These are phyloP conservation scores for Periophthalmus modestus DNA, from an alignment of 2,113 vertebrate genomes.

Conservation along the genomic window DNA sequence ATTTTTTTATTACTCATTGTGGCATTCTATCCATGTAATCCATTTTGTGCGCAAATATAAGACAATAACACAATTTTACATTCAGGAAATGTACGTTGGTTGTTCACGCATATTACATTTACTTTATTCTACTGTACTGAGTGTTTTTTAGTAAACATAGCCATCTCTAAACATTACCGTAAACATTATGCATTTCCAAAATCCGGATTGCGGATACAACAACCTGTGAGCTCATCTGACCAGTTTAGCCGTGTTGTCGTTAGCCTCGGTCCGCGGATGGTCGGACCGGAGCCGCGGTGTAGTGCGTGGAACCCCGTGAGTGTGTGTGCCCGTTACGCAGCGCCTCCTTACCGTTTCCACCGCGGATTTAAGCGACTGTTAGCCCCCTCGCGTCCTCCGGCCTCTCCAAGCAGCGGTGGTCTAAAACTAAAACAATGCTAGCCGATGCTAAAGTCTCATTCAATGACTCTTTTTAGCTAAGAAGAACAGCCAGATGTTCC, in stretches of 20 bases:
- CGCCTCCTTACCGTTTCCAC: conserved; percentile 65
- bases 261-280: conserved; percentile 25
- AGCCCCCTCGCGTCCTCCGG: conserved; percentile 11
- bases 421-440: conserved; percentile 57
- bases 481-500: conserved; percentile 37
- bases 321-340: neutral
- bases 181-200: neutral
- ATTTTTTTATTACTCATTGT: neutral
- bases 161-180: neutral
- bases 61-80: neutral
- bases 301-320: neutral
- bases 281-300: conserved; percentile 17
- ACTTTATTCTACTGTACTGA: neutral
- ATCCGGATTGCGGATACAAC: neutral
- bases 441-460: conserved; percentile 66
- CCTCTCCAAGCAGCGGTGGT: neutral
- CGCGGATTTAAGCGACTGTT: conserved; percentile 46
- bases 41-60: neutral
- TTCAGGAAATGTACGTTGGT: neutral
- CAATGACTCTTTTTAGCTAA: conserved; percentile 65
- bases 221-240: neutral
- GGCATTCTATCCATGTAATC: neutral
- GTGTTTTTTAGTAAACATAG: neutral
- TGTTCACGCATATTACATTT: neutral
- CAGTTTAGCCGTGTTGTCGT: conserved; percentile 52